Base-by-base conservation (phyloP, 2,888 invertebrate species). In the Parascotia fuliginaria region DNA sequence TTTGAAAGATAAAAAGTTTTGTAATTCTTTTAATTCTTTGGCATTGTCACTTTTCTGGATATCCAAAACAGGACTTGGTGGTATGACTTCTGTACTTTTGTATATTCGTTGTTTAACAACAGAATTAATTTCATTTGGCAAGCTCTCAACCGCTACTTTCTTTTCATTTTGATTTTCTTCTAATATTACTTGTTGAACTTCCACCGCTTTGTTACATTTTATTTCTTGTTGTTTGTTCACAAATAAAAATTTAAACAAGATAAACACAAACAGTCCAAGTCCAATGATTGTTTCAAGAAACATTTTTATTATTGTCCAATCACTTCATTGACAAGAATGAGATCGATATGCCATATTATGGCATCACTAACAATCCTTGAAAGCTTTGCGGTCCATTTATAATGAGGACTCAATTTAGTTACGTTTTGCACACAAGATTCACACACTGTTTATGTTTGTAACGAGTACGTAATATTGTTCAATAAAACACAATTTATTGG, bases 281-380 rank as follows among this genome's bases (percentile, higher is more conserved):
- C 89, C 88, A 59, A 91, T 79, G 12, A 92, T 65, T 37, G 84
- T 69, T 82, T 88, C 89, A 57, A 83, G 80, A 57, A 91, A 72
- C 92, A 91, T 92, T 32, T 51, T 80, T 79, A 55, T 70, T 54
- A 57, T 65, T 71, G 60, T 79, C 55, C 68, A 77, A 81, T 83
- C 82, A 83, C 83, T 87, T 79, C 78, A 84, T 80, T 80, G 79
- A 78, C 77, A 82, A 77, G 69, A 84, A 79, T 76, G 65, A 56
- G 61, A 78, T 77, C 60, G 60, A 65, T 65, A 67, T 67, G 52
- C 66, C 59, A 57, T 66, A 60, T 68, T 60, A 71, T 67, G 72
- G 62, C 63, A 62, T 60, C 54, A 60, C 66, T 68, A 75, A 65
- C 53, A 73, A 69, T 82, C 75, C 75, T 80, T 81, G 74, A 60